Percentiles rank a stretch among this genome's conserved stretches.
phyloP scores from a whole-genome alignment of 1,140 invertebrate genomes.

The Sitophilus oryzae region DNA sequence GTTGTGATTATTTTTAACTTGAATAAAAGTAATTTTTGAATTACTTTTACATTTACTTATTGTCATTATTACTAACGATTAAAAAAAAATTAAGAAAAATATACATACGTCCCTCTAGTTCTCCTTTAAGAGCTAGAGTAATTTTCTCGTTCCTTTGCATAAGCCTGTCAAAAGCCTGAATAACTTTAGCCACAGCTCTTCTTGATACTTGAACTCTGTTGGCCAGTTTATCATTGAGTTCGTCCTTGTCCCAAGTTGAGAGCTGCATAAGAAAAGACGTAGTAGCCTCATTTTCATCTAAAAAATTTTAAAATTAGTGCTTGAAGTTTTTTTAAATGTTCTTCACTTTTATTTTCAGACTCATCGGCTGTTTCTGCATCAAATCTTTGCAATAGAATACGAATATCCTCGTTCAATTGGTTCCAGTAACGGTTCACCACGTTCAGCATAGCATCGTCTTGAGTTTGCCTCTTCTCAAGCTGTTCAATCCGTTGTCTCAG shows the following conservation, averaged over 20 bases:
- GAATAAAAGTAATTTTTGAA: not conserved
- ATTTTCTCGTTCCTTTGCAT: conserved; percentile 92
- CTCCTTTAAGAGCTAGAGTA: conserved; percentile 78
- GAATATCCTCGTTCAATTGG: conserved; percentile 93
- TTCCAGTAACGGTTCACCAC: conserved; percentile 99
- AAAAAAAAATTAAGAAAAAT: no score
- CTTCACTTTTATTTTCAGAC: conserved; percentile 83
- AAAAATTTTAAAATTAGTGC: conserved; percentile 34
- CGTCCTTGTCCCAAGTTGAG: conserved; percentile 98
- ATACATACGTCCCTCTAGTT: conserved; percentile 58
- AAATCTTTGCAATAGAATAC: conserved; percentile 89
- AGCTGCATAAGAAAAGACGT: conserved; percentile 93
- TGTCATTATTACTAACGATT: no score
- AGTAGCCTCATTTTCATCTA: conserved; percentile 94
- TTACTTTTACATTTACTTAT: no score
- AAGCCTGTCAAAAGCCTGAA: conserved; percentile 91
- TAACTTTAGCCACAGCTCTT: conserved; percentile 89
- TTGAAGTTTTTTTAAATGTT: not conserved
- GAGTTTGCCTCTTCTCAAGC: conserved; percentile 92
- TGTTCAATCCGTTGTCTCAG: conserved; percentile 90
- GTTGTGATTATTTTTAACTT: not conserved
- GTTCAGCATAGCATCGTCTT: conserved; percentile 96
- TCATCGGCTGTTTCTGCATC: conserved; percentile 97
- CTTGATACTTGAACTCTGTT: conserved; percentile 91
- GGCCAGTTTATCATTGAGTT: conserved; percentile 90